Percentiles rank a stretch among this genome's conserved stretches.
These are phyloP conservation scores for Cottoperca gobio DNA, from an alignment of 2,797 vertebrate species.

Conservation along the genomic window DNA sequence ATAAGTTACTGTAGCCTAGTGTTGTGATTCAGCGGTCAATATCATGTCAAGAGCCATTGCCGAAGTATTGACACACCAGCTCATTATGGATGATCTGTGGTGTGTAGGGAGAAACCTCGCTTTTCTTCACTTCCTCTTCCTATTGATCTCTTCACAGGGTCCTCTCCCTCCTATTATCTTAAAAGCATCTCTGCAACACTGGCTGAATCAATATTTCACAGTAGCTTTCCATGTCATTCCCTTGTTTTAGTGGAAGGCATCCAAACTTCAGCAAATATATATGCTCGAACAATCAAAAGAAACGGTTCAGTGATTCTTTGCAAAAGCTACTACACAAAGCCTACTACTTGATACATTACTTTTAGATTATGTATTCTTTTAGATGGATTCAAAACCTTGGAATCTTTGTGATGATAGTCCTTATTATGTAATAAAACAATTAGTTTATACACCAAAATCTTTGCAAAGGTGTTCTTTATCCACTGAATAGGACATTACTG, in stretches of 20 bases:
- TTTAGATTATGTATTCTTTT: constrained; percentile 2
- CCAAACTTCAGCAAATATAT: constrained; percentile 47
- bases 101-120: constrained; percentile 77
- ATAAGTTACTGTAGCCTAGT: constrained; percentile 23
- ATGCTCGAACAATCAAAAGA: constrained; percentile 36
- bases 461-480: constrained; percentile 46
- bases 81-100: constrained; percentile 83
- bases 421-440: constrained; percentile 51
- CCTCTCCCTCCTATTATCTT: constrained; percentile 82
- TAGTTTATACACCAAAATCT: constrained; percentile 46
- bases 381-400: background rate
- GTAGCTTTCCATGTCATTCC: constrained; percentile 71
- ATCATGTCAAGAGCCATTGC: constrained; percentile 62
- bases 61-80: constrained; percentile 74
- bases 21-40: constrained; percentile 66
- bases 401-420: constrained; percentile 19
- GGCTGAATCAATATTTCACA: constrained; percentile 79
- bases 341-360: background rate
- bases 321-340: constrained; percentile 11
- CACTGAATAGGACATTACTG: constrained; percentile 54
- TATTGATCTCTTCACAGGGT: constrained; percentile 81
- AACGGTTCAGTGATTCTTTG: constrained; percentile 13
- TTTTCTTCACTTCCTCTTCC: constrained; percentile 79
- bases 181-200: constrained; percentile 84
- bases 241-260: constrained; percentile 61